These are phyloP conservation scores for Mus spretus DNA, from an alignment of 2,797 vertebrate species.

Conservation along the genomic window DNA sequence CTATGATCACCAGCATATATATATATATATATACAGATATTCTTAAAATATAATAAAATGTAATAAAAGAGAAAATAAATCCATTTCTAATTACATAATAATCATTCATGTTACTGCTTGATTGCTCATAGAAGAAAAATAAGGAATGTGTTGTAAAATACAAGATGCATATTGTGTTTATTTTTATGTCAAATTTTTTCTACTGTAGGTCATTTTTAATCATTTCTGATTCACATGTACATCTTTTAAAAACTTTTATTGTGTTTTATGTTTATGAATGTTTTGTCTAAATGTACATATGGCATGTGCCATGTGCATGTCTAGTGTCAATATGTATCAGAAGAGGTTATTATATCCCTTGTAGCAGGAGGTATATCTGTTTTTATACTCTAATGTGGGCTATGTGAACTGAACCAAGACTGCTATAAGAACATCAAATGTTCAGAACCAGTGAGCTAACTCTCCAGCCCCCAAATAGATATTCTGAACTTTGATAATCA, in stretches of 20 bases:
- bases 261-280: too few species aligned
- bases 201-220: background rate
- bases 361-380: background rate
- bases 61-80: background rate
- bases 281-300: background rate
- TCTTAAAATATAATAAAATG: background rate
- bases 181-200: background rate
- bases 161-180: background rate
- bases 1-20: too few species aligned
- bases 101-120: background rate
- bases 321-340: background rate
- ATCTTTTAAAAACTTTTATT: background rate
- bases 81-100: background rate
- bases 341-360: background rate
- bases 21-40: background rate
- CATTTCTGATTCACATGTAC: background rate
- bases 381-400: background rate
- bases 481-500: background rate
- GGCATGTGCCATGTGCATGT: background rate
- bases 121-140: background rate
- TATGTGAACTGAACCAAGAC: background rate
- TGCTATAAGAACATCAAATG: background rate
- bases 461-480: background rate
- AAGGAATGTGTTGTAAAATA: background rate
- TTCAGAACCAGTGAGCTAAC: background rate